These are phyloP conservation scores for Apodemia mormo DNA, from an alignment of 2,888 invertebrate species.

Conservation along the genomic window DNA sequence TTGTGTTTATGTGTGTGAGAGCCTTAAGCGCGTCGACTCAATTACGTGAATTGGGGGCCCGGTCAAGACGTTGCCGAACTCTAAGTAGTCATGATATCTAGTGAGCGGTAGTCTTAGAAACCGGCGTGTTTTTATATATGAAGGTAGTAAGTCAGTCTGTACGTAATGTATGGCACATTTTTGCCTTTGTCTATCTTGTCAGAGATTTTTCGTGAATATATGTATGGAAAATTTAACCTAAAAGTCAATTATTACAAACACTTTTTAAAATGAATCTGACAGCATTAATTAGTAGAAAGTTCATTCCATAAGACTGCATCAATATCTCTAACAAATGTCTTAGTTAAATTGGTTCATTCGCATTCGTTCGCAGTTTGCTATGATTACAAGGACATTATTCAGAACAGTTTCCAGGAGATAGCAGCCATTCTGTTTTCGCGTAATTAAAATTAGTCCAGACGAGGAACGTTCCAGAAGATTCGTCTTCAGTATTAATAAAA, in stretches of 20 bases:
- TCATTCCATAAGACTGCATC: neutral
- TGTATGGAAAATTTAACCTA: too few relatives aligned
- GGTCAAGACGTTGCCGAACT: too few relatives aligned
- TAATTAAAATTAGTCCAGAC: conserved; percentile 72
- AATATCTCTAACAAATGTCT: neutral
- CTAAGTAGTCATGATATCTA: too few relatives aligned
- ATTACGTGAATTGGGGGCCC: too few relatives aligned
- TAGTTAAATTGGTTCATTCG: conserved; percentile 9
- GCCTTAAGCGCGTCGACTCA: too few relatives aligned
- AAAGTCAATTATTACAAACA: neutral
- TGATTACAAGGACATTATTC: conserved; percentile 10
- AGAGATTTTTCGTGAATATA: neutral
- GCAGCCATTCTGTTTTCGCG: conserved; percentile 62
- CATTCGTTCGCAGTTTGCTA: conserved; percentile 11
- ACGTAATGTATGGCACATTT: too few relatives aligned
- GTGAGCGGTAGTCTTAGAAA: too few relatives aligned
- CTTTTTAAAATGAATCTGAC: neutral
- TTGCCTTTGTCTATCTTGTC: neutral
- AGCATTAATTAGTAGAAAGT: neutral
- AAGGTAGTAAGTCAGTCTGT: too few relatives aligned
- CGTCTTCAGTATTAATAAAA: conserved; percentile 36
- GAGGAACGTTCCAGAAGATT: conserved; percentile 45
- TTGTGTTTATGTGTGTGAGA: too few relatives aligned
- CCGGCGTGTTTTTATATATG: too few relatives aligned
- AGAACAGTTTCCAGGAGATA: conserved; percentile 4